Percentiles rank a stretch among this genome's conserved stretches.
phyloP scores from a whole-genome alignment of 2,113 vertebrate species.

The Bungarus multicinctus region DNA sequence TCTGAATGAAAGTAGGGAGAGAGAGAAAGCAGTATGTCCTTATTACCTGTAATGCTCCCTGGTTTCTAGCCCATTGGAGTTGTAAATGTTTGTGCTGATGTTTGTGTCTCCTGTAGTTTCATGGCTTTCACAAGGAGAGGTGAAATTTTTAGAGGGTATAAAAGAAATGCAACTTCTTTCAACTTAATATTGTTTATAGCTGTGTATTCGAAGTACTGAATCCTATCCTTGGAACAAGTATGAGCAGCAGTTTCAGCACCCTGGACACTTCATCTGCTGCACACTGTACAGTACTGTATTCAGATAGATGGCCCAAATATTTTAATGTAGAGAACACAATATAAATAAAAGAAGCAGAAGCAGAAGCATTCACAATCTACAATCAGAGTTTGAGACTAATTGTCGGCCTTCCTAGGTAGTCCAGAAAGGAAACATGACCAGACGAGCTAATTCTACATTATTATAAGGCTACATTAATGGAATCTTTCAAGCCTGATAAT shows the following conservation, averaged over 20 bases:
- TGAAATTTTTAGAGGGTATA: not conserved
- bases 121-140: not conserved
- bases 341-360: not conserved
- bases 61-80: not conserved
- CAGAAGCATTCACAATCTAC: not conserved
- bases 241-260: not conserved
- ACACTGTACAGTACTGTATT: not conserved
- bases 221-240: not conserved
- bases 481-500: not conserved
- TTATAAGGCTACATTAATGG: not conserved
- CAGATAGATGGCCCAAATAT: not conserved
- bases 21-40: not conserved
- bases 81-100: not conserved
- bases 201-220: not conserved
- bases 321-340: not conserved
- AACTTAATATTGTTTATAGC: not conserved
- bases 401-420: not conserved
- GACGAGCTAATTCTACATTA: not conserved
- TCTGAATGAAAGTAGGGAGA: not conserved
- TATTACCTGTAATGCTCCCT: not conserved
- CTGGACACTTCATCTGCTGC: not conserved
- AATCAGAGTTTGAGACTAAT: not conserved
- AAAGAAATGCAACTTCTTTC: not conserved
- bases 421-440: not conserved
- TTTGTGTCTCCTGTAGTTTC: not conserved